Evolutionary conservation across 2,888 invertebrate species (phyloP), one percentile per base, ranked within the genome.

Genomic region (Glaucopsyche alexis): DNA sequence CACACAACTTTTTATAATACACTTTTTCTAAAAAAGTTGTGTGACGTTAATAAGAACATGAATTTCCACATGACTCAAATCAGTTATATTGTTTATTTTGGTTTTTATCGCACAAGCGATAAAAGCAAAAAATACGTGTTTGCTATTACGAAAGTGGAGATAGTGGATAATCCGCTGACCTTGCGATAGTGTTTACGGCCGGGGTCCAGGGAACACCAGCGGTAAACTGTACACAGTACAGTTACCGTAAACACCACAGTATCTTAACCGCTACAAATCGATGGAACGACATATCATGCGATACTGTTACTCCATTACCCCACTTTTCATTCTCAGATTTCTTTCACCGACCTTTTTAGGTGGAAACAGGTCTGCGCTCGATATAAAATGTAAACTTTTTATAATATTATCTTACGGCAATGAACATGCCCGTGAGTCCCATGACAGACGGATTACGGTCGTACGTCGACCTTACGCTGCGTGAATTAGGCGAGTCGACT

Each of bases 341-440:
- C 60, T 60, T 60, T 60, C 60, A 19, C 60, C 14, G 60, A 60
- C 60, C 60, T 60, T 60, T 60, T 60, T 60, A 6, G 60, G 29
- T 7, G 60, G 60, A 29, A 55, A 60, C 60, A 60, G 60, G 60
- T 29, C 9, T 60, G 60, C 13, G 60, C 7, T 60, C 60, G 60
- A 60, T 13, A 60, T 13, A 29, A 60, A 38, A 60, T 60, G 13
- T 47, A 9, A 47, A 47, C 9, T 5, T 29, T 60, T 6, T n/a
- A n/a, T n/a, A n/a, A n/a, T n/a, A n/a, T n/a, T n/a, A n/a, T n/a
- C n/a, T n/a, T n/a, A n/a, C 55, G 55, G 19, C 16, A 52, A 16
- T 16, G 16, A 52, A 16, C 8, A 52, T 52, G 19, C 29, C 19
- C 19, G 4, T 29, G 4, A 29, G n/a, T n/a, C n/a, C n/a, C 29